phyloP scores from a whole-genome alignment of 2,113 vertebrate genomes.

The Lutjanus erythropterus region DNA sequence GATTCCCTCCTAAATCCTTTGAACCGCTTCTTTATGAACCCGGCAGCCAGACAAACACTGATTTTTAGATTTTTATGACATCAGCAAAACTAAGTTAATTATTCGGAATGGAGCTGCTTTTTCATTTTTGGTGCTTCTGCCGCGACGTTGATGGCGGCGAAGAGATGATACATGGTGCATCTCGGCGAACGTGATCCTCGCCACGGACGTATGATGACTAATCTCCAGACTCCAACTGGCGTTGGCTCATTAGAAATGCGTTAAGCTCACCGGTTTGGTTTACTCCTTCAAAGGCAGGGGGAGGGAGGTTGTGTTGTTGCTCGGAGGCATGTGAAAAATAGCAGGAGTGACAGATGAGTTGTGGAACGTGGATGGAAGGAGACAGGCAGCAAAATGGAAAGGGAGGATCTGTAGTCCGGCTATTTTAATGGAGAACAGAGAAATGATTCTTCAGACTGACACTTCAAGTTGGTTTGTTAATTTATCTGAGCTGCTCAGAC shows the following conservation, averaged over 20 bases:
- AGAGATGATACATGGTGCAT: conserved; percentile 77
- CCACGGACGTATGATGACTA: conserved; percentile 72
- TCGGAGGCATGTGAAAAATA: conserved; percentile 66
- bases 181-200: conserved; percentile 57
- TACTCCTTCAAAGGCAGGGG: conserved; percentile 62
- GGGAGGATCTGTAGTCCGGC: conserved; percentile 67
- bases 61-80: conserved; percentile 79
- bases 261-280: conserved; percentile 76
- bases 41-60: conserved; percentile 72
- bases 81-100: conserved; percentile 82
- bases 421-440: conserved; percentile 71
- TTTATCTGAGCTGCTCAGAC: conserved; percentile 69
- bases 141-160: conserved; percentile 55
- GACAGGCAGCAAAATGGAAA: conserved; percentile 70
- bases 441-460: conserved; percentile 71
- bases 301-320: conserved; percentile 54
- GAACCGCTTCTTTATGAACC: conserved; percentile 67
- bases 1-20: conserved; percentile 71
- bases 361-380: conserved; percentile 61
- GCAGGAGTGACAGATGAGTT: conserved; percentile 70
- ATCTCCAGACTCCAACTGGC: conserved; percentile 68
- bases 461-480: conserved; percentile 66
- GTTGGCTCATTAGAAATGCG: conserved; percentile 80
- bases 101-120: conserved; percentile 66
- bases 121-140: conserved; percentile 59